Conservation (phyloP, 2,797 vertebrate genomes). For the Myiotriccus ornatus region DNA sequence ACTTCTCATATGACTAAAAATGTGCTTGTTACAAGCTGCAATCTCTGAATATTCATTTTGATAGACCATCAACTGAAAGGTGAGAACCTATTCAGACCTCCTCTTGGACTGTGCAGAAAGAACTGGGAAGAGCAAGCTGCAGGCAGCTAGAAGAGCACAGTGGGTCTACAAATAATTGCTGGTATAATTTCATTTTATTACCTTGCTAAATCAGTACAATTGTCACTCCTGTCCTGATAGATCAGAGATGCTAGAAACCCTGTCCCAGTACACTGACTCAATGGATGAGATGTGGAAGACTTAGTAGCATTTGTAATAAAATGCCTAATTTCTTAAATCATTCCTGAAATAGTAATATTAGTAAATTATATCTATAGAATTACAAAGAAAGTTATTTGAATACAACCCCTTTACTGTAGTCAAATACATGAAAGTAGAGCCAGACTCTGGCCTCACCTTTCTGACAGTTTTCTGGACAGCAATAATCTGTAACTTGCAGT, state of each 20-base stretch:
- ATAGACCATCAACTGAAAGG: neutral
- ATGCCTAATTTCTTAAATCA: neutral
- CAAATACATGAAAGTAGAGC: neutral
- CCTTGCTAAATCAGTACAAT: neutral
- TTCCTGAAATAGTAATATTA: neutral
- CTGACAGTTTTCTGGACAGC: neutral
- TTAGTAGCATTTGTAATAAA: neutral
- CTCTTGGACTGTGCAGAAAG: neutral
- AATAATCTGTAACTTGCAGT: neutral
- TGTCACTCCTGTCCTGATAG: neutral
- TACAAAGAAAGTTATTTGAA: neutral
- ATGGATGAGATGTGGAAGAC: neutral
- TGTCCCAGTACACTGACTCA: neutral
- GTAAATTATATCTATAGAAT: neutral
- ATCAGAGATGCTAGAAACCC: neutral
- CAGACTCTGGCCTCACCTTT: neutral
- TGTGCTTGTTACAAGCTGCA: neutral
- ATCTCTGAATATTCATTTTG: conserved; percentile 25
- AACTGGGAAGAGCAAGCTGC: neutral
- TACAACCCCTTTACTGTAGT: neutral
- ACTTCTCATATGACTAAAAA: neutral
- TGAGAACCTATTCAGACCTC: conserved; percentile 10
- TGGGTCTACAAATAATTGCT: conserved; percentile 9
- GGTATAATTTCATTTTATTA: conserved; percentile 1
- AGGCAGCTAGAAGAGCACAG: neutral